Conservation (phyloP, 2,888 invertebrate genomes). For the Timema podura region DNA sequence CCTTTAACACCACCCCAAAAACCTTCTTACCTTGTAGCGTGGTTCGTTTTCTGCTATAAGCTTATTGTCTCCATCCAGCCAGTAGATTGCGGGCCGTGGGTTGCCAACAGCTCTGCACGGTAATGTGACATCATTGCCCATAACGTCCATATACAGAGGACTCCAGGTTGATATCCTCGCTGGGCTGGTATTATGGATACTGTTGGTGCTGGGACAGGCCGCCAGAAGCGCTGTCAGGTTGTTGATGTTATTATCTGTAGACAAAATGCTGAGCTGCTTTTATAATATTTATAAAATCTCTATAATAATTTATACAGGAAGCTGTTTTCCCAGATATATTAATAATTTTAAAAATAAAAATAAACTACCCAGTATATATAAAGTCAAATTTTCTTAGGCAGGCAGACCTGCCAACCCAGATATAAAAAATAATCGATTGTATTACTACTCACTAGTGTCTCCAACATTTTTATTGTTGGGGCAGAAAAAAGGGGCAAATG, state of each 20-base stretch:
- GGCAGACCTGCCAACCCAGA: too few relatives aligned
- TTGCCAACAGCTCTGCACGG: slow-evolving; percentile 66
- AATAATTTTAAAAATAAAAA: too few relatives aligned
- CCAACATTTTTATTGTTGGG: too few relatives aligned
- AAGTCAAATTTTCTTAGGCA: too few relatives aligned
- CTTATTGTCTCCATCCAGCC: slow-evolving; percentile 59
- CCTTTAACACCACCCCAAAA: background rate
- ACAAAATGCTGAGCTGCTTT: too few relatives aligned
- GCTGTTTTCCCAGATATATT: too few relatives aligned
- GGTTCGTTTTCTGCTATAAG: slow-evolving; percentile 47
- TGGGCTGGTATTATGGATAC: background rate
- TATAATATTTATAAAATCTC: too few relatives aligned
- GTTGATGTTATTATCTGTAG: slow-evolving; percentile 15
- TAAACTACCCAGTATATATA: too few relatives aligned
- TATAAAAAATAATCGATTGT: too few relatives aligned
- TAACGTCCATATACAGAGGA: slow-evolving; percentile 52
- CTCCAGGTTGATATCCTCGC: slow-evolving; percentile 51
- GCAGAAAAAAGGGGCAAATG: too few relatives aligned
- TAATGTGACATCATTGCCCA: slow-evolving; percentile 59
- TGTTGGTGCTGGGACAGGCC: slow-evolving; percentile 17
- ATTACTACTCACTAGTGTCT: too few relatives aligned
- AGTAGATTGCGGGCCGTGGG: slow-evolving; percentile 59
- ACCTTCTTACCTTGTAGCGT: slow-evolving; percentile 45
- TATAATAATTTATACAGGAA: too few relatives aligned
- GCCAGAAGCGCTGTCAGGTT: slow-evolving; percentile 22